Conservation (phyloP, 2,797 vertebrate species). For the Hirundo rustica region DNA sequence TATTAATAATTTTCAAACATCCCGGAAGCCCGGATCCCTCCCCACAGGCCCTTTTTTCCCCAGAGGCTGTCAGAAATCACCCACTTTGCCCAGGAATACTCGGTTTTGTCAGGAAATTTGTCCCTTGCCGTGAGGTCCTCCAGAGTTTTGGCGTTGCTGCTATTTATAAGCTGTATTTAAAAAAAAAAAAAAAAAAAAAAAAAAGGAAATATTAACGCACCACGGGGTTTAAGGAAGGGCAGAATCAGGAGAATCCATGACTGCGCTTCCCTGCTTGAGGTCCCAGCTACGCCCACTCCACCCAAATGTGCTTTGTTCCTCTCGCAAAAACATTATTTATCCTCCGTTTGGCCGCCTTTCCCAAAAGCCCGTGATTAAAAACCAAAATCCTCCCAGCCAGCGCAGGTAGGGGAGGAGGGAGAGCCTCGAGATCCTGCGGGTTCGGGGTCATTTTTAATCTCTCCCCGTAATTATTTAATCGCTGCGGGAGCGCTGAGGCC, state of each 20-base stretch:
- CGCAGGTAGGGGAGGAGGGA: constrained; percentile 2
- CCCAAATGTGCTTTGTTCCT: background rate
- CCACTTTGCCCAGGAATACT: background rate
- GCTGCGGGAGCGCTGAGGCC: constrained; percentile 2
- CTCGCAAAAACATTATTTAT: background rate
- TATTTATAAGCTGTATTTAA: background rate
- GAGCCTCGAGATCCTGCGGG: constrained; percentile 3
- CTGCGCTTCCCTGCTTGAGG: background rate
- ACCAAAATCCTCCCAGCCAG: background rate
- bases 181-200: background rate
- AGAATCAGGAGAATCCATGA: background rate
- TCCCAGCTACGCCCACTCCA: background rate
- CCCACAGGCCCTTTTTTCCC: accelerated
- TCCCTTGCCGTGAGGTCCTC: background rate
- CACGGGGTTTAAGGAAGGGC: background rate
- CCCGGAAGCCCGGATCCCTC: background rate
- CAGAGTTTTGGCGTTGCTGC: background rate
- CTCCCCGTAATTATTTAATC: constrained; percentile 61
- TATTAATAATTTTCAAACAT: background rate
- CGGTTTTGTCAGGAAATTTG: background rate
- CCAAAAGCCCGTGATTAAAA: background rate
- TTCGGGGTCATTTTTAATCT: constrained; percentile 44
- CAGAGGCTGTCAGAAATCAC: background rate
- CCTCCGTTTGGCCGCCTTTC: background rate
- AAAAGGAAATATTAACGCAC: background rate